Evolutionary conservation across 37 sponge, comb jelly and placozoan genomes (phyloP).

Genomic region (Chondrilla cf. caribensis): DNA sequence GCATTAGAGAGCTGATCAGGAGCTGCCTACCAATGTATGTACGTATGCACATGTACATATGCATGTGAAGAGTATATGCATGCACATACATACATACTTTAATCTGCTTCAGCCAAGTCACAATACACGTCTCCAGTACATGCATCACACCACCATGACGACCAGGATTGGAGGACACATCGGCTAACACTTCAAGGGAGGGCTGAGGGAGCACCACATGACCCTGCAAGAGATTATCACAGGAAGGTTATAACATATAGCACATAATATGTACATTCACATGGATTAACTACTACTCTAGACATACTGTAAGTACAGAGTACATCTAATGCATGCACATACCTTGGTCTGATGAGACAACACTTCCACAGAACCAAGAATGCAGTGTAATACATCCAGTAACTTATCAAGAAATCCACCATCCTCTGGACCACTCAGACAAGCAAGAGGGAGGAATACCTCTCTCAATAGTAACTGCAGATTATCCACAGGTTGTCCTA

Average conservation of each 20-base stretch:
- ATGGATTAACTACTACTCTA: background rate
- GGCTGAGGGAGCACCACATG: constrained; percentile 85
- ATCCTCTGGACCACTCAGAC: background rate
- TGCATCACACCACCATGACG: constrained; percentile 53
- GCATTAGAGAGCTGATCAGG: no score
- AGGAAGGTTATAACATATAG: constrained; percentile 9
- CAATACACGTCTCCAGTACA: constrained; percentile 81
- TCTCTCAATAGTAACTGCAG: constrained; percentile 49
- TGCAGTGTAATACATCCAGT: constrained; percentile 75
- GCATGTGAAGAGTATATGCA: no score
- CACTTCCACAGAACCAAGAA: constrained; percentile 57
- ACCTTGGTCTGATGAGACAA: constrained; percentile 50
- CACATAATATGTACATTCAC: background rate
- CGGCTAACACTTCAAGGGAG: constrained; percentile 69
- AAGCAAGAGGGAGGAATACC: constrained; percentile 70
- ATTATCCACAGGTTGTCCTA: constrained; percentile 51
- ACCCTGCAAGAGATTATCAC: constrained; percentile 32
- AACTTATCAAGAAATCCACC: constrained; percentile 43
- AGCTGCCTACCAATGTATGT: no score
- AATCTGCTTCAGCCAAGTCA: constrained; percentile 91
- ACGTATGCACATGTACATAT: no score
- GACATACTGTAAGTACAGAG: background rate
- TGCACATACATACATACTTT: constrained; percentile 39
- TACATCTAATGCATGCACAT: no score
- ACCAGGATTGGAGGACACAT: constrained; percentile 29